Evolutionary conservation across 2,797 vertebrate genomes (phyloP).

Genomic region (Chiloscyllium punctatum): DNA sequence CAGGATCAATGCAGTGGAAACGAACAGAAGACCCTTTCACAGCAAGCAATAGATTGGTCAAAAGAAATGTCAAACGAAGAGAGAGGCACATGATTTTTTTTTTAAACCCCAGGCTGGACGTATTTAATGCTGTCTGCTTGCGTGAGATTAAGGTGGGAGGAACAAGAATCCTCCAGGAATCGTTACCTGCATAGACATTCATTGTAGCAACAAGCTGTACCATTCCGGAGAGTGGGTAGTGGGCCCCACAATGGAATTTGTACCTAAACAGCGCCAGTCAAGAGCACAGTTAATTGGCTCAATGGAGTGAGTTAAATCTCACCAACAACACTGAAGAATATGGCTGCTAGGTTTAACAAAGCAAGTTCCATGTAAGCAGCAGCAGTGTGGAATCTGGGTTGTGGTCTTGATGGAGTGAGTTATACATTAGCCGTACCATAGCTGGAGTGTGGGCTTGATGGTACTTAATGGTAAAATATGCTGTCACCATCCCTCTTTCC

Average conservation of each 20-base stretch:
- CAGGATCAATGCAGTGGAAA: slow-evolving; percentile 42
- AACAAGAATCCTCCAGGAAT: neutral
- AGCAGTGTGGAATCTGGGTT: neutral
- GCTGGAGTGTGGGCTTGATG: neutral
- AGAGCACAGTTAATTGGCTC: neutral
- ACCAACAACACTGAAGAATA: neutral
- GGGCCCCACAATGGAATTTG: neutral
- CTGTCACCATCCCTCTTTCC: no score
- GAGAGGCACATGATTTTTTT: slow-evolving; percentile 42
- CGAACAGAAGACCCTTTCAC: slow-evolving; percentile 28
- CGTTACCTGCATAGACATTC: neutral
- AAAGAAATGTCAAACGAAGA: slow-evolving; percentile 42
- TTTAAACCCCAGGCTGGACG: neutral
- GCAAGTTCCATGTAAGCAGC: neutral
- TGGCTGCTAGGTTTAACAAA: neutral
- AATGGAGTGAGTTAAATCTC: neutral
- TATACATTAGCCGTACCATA: neutral
- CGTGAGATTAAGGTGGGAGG: neutral
- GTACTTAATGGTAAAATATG: no score
- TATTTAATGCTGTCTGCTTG: slow-evolving; percentile 8
- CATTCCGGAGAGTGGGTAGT: neutral
- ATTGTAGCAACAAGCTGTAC: neutral
- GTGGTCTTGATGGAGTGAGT: neutral
- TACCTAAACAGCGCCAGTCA: neutral
- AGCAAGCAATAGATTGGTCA: slow-evolving; percentile 44